A percentile compares a stretch with the other conserved stretches of the same genome.
Evolutionary conservation across 64 coral and sea anemone genomes (phyloP).

Genomic region (Stylophora pistillata): DNA sequence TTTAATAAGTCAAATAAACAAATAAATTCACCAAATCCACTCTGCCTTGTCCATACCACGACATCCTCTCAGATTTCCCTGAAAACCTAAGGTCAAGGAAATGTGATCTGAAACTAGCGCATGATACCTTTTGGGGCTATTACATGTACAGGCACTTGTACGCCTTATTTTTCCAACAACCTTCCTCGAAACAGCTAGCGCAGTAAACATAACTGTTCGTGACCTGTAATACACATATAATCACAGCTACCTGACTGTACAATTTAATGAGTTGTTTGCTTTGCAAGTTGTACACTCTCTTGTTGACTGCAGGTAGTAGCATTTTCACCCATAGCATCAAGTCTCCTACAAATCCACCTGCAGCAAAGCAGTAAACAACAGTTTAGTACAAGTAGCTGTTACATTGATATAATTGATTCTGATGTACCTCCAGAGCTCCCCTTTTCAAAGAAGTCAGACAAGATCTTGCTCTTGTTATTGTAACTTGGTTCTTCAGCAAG

Average conservation of each 20-base stretch:
- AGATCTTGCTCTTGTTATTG: slow-evolving; percentile 87
- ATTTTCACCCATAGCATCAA: slow-evolving; percentile 76
- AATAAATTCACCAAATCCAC: no score
- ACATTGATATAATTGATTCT: background rate
- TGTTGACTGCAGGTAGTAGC: slow-evolving; percentile 82
- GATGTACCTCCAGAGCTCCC: slow-evolving; percentile 61
- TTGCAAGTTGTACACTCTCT: slow-evolving; percentile 96
- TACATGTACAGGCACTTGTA: no score
- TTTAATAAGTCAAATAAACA: no score
- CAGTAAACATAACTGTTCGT: background rate
- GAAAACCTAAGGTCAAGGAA: no score
- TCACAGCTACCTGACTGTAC: slow-evolving; percentile 88
- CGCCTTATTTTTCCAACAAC: no score
- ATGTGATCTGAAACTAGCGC: no score
- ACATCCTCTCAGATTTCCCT: no score
- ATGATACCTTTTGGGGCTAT: no score
- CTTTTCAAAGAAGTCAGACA: slow-evolving; percentile 66
- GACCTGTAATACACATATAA: background rate
- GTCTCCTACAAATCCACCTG: slow-evolving; percentile 73
- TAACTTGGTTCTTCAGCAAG: slow-evolving; percentile 94
- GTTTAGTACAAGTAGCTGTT: background rate
- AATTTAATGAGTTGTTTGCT: slow-evolving; percentile 96
- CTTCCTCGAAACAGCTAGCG: background rate
- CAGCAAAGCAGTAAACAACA: background rate
- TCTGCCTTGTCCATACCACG: no score